A percentile compares a stretch with the other conserved stretches of the same genome.
Conservation (phyloP, 2,113 vertebrate genomes). For the Stigmatopora argus region DNA sequence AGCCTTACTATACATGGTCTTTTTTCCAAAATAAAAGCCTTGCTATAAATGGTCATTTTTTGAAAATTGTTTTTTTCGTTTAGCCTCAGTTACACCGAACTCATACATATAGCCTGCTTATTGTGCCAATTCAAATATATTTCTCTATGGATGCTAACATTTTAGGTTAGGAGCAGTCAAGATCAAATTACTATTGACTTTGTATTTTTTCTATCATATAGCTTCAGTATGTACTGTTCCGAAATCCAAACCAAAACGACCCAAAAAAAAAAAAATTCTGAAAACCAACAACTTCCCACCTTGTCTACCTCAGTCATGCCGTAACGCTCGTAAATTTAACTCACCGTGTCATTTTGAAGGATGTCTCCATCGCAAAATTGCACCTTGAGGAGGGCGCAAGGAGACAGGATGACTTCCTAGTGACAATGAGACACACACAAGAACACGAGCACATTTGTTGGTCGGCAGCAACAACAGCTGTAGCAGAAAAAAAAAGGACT, state of each 20-base stretch:
- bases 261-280: background rate
- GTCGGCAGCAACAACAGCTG: background rate
- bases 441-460: background rate
- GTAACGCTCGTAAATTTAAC: background rate
- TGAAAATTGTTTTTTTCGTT: too few species aligned
- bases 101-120: too few species aligned
- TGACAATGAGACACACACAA: background rate
- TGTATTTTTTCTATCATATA: too few species aligned
- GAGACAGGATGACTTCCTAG: background rate
- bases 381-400: background rate
- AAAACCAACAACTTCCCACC: background rate
- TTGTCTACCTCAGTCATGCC: background rate
- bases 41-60: too few species aligned
- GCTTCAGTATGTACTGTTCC: too few species aligned
- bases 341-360: background rate
- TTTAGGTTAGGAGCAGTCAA: too few species aligned
- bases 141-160: too few species aligned
- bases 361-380: background rate
- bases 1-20: too few species aligned
- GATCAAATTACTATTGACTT: too few species aligned
- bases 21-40: too few species aligned
- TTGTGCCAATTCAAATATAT: too few species aligned
- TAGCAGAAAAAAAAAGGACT: background rate
- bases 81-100: too few species aligned
- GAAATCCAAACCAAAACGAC: background rate